Base-by-base conservation (phyloP, 2,888 invertebrate genomes). In the Griposia aprilina region DNA sequence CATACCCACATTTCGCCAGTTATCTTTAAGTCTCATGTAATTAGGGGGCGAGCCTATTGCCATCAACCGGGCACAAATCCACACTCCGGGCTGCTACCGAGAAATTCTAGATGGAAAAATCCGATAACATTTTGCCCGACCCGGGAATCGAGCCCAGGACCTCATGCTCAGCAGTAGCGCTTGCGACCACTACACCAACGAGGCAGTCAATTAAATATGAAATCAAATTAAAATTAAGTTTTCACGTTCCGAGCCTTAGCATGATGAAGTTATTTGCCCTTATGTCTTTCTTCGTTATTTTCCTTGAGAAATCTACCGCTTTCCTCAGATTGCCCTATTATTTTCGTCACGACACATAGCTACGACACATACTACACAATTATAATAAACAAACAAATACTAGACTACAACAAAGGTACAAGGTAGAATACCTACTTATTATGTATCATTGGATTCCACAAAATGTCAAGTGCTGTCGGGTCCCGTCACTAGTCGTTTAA, bases 401-500 rank as follows among this genome's bases (percentile, higher is more conserved):
- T 57, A 23, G 1, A 11, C 15, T 30, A 30, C 8, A 45, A 65
- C 30, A 62, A 65, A 67, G 55, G 23, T 70, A 45, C 60, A 70
- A 74, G 48, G 55, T 59, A 60, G 30, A 50, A 23, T 70, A 66
- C 59, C 69, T 72, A 30, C 30, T 77, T 77, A 82, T 77, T 80
- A 83, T 79, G 72, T 80, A 70, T 68, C 60, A 73, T 70, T 59
- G 65, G 50, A 68, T 76, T 60, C 41, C 75, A 73, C 68, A 83
- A 85, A 80, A 84, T 80, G 83, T 84, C 80, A 83, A 82, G 83
- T 82, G 74, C 26, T 63, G 67, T 65, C 57, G 60, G 81, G 80
- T 84, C 62, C 76, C 75, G 80, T 81, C 76, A 81, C 73, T 78
- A 84, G 82, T 60, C 74, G 66, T 71, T 65, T 92, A 90, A 92